Base-by-base conservation (phyloP, 2,888 invertebrate species). In the Phorcus lineatus region DNA sequence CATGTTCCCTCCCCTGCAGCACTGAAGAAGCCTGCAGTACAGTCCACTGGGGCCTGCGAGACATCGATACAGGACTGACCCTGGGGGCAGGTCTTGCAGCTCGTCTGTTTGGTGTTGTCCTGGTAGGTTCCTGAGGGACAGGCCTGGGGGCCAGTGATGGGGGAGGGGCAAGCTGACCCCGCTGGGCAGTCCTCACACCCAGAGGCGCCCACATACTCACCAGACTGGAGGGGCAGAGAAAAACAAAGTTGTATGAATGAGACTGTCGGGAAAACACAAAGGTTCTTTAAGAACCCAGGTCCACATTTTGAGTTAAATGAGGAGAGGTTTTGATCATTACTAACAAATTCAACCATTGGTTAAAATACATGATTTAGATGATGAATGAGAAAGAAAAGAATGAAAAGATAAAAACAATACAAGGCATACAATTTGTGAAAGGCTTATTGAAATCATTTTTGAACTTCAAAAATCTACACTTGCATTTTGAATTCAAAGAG, bases 91-190 rank as follows among this genome's bases (percentile, higher is more conserved):
- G 87, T 80, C 66, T 85, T 80, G 83, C 92, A 92, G 40, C 86
- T 84, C 40, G 89, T 84, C 80, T 91, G 88, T n/a, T 90, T 91
- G 4, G 86, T 85, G 6, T 11, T 17, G 19, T 86, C 83, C 82
- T 91, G 91, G 84, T 92, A 92, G 19, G 86, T 84, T 7, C 92
- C 92, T 36, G 86, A 86, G 0, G 87, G 84, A 85, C 92, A 92
- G 7, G 82, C 74, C 6, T 86, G 85, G n/a, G 85, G 88, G 0
- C 87, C 85, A 11, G 87, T 81, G 7, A 86, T 82, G 0, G 90
- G 89, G 9, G 88, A 87, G 6, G 90, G 89, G 81, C 92, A 92
- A 52, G 86, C 86, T 67, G 85, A 89, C 2, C 92, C 92, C 6
- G 83, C 86, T 22, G 89, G 87, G 80, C 92, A 92, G 19, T 82